Evolutionary conservation across 30 jellyfish, hydroid and myxozoan species (phyloP), one percentile per base, ranked within the genome.

Genomic region (Catostylus mosaicus): DNA sequence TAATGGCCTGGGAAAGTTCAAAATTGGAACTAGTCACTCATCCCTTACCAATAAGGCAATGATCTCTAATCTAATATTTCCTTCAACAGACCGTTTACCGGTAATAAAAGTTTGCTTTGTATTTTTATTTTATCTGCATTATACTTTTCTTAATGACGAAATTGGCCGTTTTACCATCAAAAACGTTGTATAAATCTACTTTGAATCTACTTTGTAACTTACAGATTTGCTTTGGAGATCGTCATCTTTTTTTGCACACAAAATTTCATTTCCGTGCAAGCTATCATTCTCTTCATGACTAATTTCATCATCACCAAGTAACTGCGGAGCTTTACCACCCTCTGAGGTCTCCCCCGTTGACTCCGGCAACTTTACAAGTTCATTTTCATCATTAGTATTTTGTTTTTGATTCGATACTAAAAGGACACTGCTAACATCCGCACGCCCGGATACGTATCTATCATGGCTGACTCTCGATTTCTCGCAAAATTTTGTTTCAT

Each of bases 391-490:
- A 4, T 48, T 27, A 48, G 24, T 48, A 48, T 48, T 27, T 48
- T 48, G 24, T 30, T 43, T 8, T 65, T n/a, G n/a, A 23, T 54
- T 65, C 50, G 77, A n/a, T 3, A 26, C 77, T 19, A 37, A 33
- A 12, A 20, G 30, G 9, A 68, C 43, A n/a, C 29, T 43, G 36
- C 65, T n/a, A 12, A 34, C 38, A 3, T 0, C 80, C 9, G 27
- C 64, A 3, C 70, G 10, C 3, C 46, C 64, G 20, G 78, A 19
- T 14, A 29, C 88, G 59, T 59, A 76, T 59, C 88, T 26, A 57
- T 76, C 88, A 76, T 76, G 78, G 61, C 75, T 76, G 18, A 76
- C 78, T 34, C 78, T 61, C n/a, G 75, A 57, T 33, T 76, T 76
- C 50, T 76, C 88, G 18, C 40, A 36, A 24, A 59, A 76, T 40